phyloP scores from a whole-genome alignment of 2,797 vertebrate species.

The Percopsis omiscomaycus region DNA sequence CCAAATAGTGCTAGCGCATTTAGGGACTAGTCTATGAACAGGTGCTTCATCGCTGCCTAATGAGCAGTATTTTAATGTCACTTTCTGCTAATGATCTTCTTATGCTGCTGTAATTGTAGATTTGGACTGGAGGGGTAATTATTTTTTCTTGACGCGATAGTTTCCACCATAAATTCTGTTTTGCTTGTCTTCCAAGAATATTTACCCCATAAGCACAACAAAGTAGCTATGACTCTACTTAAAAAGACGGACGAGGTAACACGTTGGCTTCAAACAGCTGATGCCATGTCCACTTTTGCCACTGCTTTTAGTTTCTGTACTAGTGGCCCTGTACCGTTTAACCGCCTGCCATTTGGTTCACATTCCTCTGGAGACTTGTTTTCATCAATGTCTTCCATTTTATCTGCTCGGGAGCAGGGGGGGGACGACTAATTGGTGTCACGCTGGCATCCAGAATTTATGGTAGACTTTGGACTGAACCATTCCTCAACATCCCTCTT shows the following conservation, averaged over 20 bases:
- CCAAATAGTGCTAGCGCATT: not conserved
- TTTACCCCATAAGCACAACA: not conserved
- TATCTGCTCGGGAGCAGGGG: slow-evolving; percentile 40
- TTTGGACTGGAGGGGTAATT: not conserved
- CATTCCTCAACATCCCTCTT: slow-evolving; percentile 24
- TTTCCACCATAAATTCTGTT: slow-evolving; percentile 3
- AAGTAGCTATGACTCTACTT: slow-evolving; percentile 1
- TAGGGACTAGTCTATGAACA: slow-evolving; percentile 9
- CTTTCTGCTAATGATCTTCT: slow-evolving; percentile 22
- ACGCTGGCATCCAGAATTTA: slow-evolving; percentile 62
- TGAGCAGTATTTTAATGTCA: slow-evolving; percentile 55
- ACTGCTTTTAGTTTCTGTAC: slow-evolving; percentile 22
- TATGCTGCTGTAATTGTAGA: slow-evolving; percentile 13
- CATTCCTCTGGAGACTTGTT: slow-evolving; percentile 59
- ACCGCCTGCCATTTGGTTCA: slow-evolving; percentile 45
- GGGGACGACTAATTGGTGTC: slow-evolving; percentile 68
- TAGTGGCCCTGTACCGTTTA: slow-evolving; percentile 27
- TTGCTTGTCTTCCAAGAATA: not conserved
- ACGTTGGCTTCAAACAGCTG: slow-evolving; percentile 18
- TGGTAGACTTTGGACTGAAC: slow-evolving; percentile 46
- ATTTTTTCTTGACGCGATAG: not conserved
- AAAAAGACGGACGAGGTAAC: slow-evolving; percentile 1
- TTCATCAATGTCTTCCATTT: slow-evolving; percentile 51
- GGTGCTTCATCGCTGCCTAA: slow-evolving; percentile 43
- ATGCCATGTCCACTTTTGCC: slow-evolving; percentile 10